A percentile compares a stretch with the other conserved stretches of the same genome.
Conservation (phyloP, 2,113 vertebrate genomes). For the Colaptes auratus region DNA sequence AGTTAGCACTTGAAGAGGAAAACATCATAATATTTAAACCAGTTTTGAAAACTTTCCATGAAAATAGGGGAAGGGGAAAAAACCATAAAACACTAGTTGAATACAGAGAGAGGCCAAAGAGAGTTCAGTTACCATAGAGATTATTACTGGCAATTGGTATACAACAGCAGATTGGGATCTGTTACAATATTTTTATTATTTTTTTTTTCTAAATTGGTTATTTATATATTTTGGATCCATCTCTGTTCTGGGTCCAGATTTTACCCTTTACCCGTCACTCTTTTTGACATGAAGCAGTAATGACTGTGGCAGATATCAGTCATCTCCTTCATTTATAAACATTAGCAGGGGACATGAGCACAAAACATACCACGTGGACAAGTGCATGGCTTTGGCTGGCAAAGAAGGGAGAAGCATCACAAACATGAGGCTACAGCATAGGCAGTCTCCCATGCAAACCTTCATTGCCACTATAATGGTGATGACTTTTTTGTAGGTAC, state of each 20-base stretch:
- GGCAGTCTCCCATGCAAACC: neutral
- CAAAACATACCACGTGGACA: neutral
- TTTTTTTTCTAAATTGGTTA: slow-evolving; percentile 80
- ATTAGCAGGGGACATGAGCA: slow-evolving; percentile 33
- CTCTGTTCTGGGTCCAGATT: slow-evolving; percentile 72
- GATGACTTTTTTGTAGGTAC: neutral
- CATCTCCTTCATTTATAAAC: slow-evolving; percentile 71
- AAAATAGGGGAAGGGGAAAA: slow-evolving; percentile 51
- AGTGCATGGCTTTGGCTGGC: neutral
- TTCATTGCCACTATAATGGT: neutral
- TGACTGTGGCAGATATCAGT: slow-evolving; percentile 73
- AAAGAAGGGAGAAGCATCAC: neutral
- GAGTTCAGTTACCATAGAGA: slow-evolving; percentile 77
- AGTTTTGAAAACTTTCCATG: slow-evolving; percentile 78
- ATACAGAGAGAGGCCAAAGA: slow-evolving; percentile 67
- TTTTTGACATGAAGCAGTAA: slow-evolving; percentile 76
- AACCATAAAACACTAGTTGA: slow-evolving; percentile 60
- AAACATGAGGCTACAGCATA: neutral
- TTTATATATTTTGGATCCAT: slow-evolving; percentile 60
- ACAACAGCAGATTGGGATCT: slow-evolving; percentile 80
- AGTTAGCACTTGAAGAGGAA: slow-evolving; percentile 71
- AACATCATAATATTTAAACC: slow-evolving; percentile 81
- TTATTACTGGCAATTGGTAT: slow-evolving; percentile 75
- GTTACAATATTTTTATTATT: slow-evolving; percentile 76
- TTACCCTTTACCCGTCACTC: slow-evolving; percentile 84